Evolutionary conservation across 1,140 invertebrate genomes (phyloP).

Genomic region (Papilio helenus): DNA sequence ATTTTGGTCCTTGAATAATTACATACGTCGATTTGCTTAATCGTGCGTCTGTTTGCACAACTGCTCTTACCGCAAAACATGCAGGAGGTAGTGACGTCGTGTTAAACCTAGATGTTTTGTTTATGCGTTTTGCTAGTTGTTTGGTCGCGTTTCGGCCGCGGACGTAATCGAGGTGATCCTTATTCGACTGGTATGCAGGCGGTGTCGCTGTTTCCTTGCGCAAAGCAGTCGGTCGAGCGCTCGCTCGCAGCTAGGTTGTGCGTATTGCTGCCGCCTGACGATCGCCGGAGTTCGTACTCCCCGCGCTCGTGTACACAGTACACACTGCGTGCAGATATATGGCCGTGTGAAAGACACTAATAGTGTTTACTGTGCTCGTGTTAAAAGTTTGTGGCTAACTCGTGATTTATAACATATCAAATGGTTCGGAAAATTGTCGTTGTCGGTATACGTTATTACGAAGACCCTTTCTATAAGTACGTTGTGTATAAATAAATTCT

Average conservation of each 20-base stretch:
- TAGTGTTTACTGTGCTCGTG: conserved; percentile 55
- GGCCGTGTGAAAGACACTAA: conserved; percentile 58
- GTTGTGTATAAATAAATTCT: conserved; percentile 44
- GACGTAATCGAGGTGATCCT: conserved; percentile 78
- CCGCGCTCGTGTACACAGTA: not conserved
- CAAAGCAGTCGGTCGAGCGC: conserved; percentile 71
- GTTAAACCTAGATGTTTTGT: conserved; percentile 56
- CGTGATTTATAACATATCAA: conserved; percentile 55
- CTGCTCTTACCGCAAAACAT: conserved; percentile 41
- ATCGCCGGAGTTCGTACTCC: conserved; percentile 4
- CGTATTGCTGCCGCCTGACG: conserved; percentile 36
- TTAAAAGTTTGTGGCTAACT: conserved; percentile 51
- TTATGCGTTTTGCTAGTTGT: conserved; percentile 63
- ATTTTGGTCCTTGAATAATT: not conserved
- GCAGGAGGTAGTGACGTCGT: conserved; percentile 42
- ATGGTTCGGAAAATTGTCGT: conserved; percentile 80
- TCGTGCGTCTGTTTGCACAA: conserved; percentile 58
- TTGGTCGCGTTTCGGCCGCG: conserved; percentile 66
- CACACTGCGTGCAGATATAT: conserved; percentile 51
- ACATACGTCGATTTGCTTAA: conserved; percentile 29
- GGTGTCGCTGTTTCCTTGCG: conserved; percentile 65
- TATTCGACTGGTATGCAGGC: conserved; percentile 75
- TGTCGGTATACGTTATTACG: conserved; percentile 74
- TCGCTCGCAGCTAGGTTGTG: conserved; percentile 60
- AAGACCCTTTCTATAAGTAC: conserved; percentile 79